phyloP scores from a whole-genome alignment of 2,888 invertebrate species.

The Monochamus alternatus region DNA sequence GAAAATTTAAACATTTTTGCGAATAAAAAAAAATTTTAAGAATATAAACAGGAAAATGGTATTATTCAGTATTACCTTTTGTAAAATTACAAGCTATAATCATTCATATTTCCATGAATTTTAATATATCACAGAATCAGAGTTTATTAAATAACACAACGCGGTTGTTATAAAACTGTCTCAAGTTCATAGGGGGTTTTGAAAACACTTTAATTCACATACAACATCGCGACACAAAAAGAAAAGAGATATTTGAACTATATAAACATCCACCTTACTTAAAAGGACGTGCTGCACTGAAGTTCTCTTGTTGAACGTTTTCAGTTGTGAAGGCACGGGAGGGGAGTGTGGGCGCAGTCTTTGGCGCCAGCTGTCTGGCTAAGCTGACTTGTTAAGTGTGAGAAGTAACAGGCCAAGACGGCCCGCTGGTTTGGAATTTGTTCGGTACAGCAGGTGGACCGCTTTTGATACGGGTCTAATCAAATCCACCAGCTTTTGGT shows the following conservation, averaged over 20 bases:
- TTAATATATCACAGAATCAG: not conserved
- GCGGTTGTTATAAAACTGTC: not conserved
- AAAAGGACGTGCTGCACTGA: constrained; percentile 35
- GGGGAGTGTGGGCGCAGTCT: constrained; percentile 74
- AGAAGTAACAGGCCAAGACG: constrained; percentile 70
- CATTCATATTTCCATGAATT: not conserved
- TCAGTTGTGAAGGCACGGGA: constrained; percentile 63
- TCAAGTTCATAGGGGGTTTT: not conserved
- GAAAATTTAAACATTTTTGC: too few relatives aligned
- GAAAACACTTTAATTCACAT: not conserved
- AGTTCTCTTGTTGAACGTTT: constrained; percentile 62
- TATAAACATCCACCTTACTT: not conserved
- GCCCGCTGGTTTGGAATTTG: constrained; percentile 71
- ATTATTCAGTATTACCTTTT: not conserved
- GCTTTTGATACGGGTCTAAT: constrained; percentile 33
- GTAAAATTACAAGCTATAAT: not conserved
- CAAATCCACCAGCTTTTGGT: constrained; percentile 42
- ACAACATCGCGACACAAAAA: not conserved
- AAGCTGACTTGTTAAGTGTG: constrained; percentile 67
- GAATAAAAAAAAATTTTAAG: too few relatives aligned
- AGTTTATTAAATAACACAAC: not conserved
- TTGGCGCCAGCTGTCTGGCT: constrained; percentile 72
- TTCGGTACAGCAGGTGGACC: constrained; percentile 50
- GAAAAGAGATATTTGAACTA: constrained; percentile 1
- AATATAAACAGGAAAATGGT: too few relatives aligned